Conservation (phyloP, 2,797 vertebrate species). For the Xerus rutilus region DNA sequence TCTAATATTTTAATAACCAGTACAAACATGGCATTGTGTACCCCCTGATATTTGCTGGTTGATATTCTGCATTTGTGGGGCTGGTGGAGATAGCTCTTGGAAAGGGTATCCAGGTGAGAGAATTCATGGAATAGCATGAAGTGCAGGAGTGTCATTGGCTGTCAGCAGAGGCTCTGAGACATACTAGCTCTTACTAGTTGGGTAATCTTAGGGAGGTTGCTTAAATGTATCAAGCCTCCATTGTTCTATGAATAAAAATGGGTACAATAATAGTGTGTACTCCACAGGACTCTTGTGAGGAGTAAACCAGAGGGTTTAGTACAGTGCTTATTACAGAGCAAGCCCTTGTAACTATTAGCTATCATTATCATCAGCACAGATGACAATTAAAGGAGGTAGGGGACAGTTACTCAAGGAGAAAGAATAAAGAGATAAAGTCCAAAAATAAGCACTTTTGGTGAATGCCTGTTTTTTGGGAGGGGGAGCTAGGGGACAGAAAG, state of each 20-base stretch:
- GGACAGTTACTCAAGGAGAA: not conserved
- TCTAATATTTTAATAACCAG: not conserved
- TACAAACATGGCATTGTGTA: not conserved
- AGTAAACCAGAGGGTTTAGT: not conserved
- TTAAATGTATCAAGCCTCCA: not conserved
- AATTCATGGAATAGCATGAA: not conserved
- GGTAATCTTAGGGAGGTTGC: not conserved
- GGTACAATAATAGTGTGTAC: not conserved
- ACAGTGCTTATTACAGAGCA: too few species aligned
- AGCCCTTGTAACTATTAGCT: not conserved
- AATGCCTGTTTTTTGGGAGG: not conserved
- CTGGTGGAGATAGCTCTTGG: not conserved
- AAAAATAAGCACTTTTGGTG: not conserved
- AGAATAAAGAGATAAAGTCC: conserved; percentile 3
- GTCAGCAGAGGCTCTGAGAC: not conserved
- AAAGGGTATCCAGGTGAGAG: not conserved
- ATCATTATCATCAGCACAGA: not conserved
- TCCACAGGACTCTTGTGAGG: not conserved
- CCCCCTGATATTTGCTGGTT: not conserved
- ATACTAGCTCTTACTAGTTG: not conserved
- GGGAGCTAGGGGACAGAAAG: not conserved
- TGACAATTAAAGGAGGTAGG: not conserved
- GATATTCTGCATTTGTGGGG: not conserved
- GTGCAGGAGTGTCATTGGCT: not conserved
- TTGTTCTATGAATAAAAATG: not conserved